Evolutionary conservation across 2,888 invertebrate genomes (phyloP), one percentile per base, ranked within the genome.

Genomic region (Gymnoscelis rufifasciata): DNA sequence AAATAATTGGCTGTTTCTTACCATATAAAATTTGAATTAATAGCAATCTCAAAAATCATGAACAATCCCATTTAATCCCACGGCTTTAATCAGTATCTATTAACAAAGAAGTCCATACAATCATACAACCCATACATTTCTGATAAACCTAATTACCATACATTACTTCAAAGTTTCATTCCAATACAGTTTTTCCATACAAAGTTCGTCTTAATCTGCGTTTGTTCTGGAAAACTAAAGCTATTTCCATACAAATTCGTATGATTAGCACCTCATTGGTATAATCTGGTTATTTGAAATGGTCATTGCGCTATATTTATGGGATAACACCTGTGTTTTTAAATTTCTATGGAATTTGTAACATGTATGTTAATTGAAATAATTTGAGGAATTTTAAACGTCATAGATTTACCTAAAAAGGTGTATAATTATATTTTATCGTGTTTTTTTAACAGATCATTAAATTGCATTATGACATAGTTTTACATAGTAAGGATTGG

Each of bases 271-370:
- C 56, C 45, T 52, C 52, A 51, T 57, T 52, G 47, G 54, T 47
- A 47, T 58, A 56, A 58, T 56, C 54, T 54, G 52, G 54, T 56
- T 58, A 52, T 58, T 54, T 44, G 47, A 51, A 56, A 55, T 50
- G 41, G 47, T 44, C 45, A 51, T 58, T 54, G 45, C 49, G 23
- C 30, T 39, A 51, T 47, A 56, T 56, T 56, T 58, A 58, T 56
- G 43, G 43, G 8, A 27, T 48, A 50, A 50, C 53, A 53, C 50
- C 49, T 53, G 53, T 47, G 53, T 50, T 13, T 45, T 24, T 45
- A 35, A 38, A 42, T 45, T 38, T 38, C 28, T 42, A 42, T 35
- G 38, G 38, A 42, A 42, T 50, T 41, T n/a, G 10, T 38, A 24
- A 13, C 8, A 45, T 45, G 29, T 47, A 56, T 51, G 51, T 47